A percentile compares a stretch with the other conserved stretches of the same genome.
These are phyloP conservation scores for Rhinichthys klamathensis DNA, from an alignment of 2,113 vertebrate genomes.

Conservation along the genomic window DNA sequence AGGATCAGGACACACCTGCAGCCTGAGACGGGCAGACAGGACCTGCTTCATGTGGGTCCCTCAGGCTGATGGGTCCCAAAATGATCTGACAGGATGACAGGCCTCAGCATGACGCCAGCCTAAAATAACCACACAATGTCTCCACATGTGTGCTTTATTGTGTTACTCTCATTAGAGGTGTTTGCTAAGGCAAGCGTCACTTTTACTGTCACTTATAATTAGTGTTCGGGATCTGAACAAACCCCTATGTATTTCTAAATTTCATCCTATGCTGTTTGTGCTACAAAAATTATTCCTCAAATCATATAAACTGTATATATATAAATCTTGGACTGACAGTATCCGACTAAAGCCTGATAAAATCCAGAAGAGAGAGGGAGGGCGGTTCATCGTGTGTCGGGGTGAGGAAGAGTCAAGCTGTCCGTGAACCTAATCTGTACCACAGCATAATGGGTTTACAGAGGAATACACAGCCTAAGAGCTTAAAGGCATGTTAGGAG, in stretches of 20 bases:
- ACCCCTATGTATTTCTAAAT: background rate
- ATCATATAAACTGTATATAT: background rate
- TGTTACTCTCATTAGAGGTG: constrained; percentile 5
- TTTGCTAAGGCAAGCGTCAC: background rate
- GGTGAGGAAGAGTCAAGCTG: constrained; percentile 44
- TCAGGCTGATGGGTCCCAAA: constrained; percentile 56
- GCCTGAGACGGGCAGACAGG: constrained; percentile 49
- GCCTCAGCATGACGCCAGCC: constrained; percentile 47
- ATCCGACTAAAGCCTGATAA: background rate
- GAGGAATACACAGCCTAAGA: constrained; percentile 67
- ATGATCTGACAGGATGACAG: constrained; percentile 55
- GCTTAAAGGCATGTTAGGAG: constrained; percentile 61
- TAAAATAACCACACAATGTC: constrained; percentile 40
- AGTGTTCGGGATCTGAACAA: background rate
- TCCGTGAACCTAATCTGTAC: constrained; percentile 68
- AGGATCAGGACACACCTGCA: constrained; percentile 26
- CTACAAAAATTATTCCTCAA: background rate
- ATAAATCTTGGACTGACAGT: background rate
- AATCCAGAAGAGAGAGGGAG: background rate
- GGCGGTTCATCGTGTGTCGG: constrained; percentile 29
- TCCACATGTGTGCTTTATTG: background rate
- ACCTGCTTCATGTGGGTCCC: constrained; percentile 51
- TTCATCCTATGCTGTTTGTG: background rate
- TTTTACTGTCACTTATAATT: constrained; percentile 11
- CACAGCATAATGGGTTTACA: constrained; percentile 73